These are phyloP conservation scores for Microchirus variegatus DNA, from an alignment of 2,797 vertebrate species.

Conservation along the genomic window DNA sequence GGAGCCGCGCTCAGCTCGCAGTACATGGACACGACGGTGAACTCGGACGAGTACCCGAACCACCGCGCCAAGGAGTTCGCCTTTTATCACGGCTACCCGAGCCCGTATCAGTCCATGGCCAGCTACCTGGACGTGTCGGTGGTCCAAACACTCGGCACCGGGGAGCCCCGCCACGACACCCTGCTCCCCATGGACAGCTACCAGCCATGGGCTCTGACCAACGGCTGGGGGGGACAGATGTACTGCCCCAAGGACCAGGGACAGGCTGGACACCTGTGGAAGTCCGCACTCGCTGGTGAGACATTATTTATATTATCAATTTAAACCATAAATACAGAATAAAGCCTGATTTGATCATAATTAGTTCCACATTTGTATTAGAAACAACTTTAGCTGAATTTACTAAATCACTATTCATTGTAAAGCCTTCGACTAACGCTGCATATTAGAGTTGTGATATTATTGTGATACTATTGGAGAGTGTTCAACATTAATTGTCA, in stretches of 20 bases:
- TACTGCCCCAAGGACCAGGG: conserved; percentile 92
- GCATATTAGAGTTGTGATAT: no score
- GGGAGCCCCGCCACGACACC: conserved; percentile 88
- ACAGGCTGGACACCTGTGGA: conserved; percentile 90
- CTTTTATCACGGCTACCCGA: conserved; percentile 91
- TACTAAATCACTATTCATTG: no score
- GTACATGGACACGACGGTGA: conserved; percentile 83
- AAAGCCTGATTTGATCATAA: no score
- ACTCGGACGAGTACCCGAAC: conserved; percentile 86
- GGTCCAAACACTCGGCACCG: conserved; percentile 86
- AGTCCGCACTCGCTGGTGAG: conserved; percentile 91
- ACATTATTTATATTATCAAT: background rate
- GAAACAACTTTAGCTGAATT: no score
- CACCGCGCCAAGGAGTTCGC: conserved; percentile 92
- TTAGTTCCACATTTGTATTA: no score
- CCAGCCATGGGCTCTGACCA: conserved; percentile 90
- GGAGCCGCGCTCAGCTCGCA: conserved; percentile 84
- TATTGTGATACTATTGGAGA: no score
- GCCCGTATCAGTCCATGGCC: conserved; percentile 90
- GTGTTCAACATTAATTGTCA: no score
- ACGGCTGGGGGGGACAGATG: conserved; percentile 92
- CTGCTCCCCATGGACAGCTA: conserved; percentile 91
- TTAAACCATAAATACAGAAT: no score
- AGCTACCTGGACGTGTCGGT: conserved; percentile 94
- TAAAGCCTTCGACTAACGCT: no score